Evolutionary conservation across 2,113 vertebrate genomes (phyloP).

Genomic region (Nibea albiflora): DNA sequence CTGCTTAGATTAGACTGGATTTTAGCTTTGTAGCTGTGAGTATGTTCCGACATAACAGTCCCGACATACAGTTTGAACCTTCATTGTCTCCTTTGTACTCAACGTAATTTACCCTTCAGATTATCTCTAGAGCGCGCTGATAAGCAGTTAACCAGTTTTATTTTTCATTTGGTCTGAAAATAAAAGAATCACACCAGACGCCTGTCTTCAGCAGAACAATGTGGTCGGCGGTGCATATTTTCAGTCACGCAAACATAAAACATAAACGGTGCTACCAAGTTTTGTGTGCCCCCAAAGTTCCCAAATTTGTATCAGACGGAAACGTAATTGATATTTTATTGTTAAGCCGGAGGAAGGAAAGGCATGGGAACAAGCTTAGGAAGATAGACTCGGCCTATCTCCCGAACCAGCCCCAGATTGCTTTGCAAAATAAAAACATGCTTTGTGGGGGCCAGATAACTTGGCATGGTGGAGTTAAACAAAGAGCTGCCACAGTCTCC

Average conservation of each 20-base stretch:
- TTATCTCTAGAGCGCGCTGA: neutral
- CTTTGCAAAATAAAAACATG: conserved; percentile 66
- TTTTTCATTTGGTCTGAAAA: neutral
- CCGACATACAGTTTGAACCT: neutral
- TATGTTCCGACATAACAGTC: neutral
- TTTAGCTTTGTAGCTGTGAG: too few species aligned
- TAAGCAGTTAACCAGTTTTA: neutral
- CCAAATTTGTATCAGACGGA: conserved; percentile 58
- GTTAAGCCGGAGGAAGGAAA: conserved; percentile 77
- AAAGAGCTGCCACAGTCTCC: conserved; percentile 61
- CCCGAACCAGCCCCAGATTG: conserved; percentile 48
- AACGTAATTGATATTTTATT: conserved; percentile 77
- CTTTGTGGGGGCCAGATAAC: conserved; percentile 76
- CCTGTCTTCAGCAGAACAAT: neutral
- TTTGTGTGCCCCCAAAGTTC: conserved; percentile 34
- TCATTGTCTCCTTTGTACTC: neutral
- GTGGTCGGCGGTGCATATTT: conserved; percentile 1
- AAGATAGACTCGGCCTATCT: conserved; percentile 68
- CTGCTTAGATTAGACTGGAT: too few species aligned
- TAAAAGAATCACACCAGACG: too few species aligned
- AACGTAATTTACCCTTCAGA: neutral
- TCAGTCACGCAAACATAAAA: conserved; percentile 7
- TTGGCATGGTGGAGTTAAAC: conserved; percentile 72
- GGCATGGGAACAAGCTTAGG: conserved; percentile 57
- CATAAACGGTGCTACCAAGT: conserved; percentile 14